Percentiles rank a stretch among this genome's conserved stretches.
phyloP scores from a whole-genome alignment of 2,113 vertebrate genomes.

The Glareola pratincola region DNA sequence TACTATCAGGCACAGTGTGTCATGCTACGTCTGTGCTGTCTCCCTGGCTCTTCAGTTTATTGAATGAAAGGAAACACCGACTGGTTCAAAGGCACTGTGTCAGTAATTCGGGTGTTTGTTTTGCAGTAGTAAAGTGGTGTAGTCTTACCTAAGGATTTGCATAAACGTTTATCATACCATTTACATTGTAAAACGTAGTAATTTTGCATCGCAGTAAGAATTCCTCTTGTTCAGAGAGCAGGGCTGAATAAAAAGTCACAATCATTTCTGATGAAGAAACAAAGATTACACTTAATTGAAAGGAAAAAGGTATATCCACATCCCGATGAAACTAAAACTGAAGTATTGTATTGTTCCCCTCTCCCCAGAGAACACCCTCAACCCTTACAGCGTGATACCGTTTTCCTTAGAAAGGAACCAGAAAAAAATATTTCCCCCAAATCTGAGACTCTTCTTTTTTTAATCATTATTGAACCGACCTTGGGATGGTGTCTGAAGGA shows the following conservation, averaged over 20 bases:
- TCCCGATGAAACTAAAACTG: neutral
- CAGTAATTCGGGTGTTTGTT: neutral
- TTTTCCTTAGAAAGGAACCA: neutral
- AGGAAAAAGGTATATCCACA: neutral
- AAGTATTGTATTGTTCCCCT: neutral
- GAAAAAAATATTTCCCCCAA: neutral
- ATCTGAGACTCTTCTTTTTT: neutral
- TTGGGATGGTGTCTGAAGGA: neutral
- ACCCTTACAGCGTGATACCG: fast-evolving
- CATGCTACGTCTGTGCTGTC: neutral
- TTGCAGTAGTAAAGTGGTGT: neutral
- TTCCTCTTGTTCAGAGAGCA: neutral
- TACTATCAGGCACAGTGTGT: neutral
- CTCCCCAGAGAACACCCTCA: neutral
- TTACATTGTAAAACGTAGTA: neutral
- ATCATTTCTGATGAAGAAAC: neutral
- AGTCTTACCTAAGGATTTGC: neutral
- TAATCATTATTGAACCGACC: neutral
- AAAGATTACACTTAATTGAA: neutral
- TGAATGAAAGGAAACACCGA: neutral
- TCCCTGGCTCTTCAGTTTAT: neutral
- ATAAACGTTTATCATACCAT: neutral
- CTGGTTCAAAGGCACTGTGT: neutral
- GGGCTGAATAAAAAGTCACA: neutral
- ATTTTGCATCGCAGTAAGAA: neutral